Evolutionary conservation across 2,113 vertebrate genomes (phyloP), one percentile per base, ranked within the genome.

Genomic region (Meleagris gallopavo): DNA sequence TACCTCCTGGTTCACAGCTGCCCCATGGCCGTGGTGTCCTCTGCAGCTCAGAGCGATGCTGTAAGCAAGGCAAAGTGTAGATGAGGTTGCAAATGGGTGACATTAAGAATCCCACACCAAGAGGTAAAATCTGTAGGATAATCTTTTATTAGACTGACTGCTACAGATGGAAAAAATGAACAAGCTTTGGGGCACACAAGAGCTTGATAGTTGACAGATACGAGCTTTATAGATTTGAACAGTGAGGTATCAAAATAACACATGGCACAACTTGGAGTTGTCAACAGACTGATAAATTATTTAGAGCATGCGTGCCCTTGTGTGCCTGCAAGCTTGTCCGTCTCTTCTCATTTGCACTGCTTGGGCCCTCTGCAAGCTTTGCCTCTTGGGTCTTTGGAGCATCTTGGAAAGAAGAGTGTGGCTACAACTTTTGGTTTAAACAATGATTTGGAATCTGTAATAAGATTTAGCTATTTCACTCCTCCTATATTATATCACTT

Each of bases 201-300:
- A 66, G 30, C 67, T 36, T 62, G 75, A 54, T 66, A 71, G 88
- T 7, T 90, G 90, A 88, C 90, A 95, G 92, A 70, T 88, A 89
- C 1, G 79, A 74, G 82, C 71, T 91, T 91, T 91, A 43, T 27
- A 24, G 75, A 18, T 86, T 73, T 61, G 78, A 88, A 48, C 58
- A 94, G 78, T 30, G 17, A 96, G 79, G 84, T 89, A 91, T 76
- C 91, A 85, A 93, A 95, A 93, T 95, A 95, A 95, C 91, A 94
- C 95, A 83, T 76, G 96, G 93, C 78, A 95, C 1, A 30, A 83
- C 87, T 94, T 91, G 91, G 89, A 96, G 82, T 87, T 93, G 93
- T 93, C 89, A 95, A 94, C 87, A 95, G 89, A 4, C 87, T 92
- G 72, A 89, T 91, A 93, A 95, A 96, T 93, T 89, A 95, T 96